A percentile compares a stretch with the other conserved stretches of the same genome.
These are phyloP conservation scores for Dufourea novaeangliae DNA, from an alignment of 1,140 invertebrate species.

Conservation along the genomic window DNA sequence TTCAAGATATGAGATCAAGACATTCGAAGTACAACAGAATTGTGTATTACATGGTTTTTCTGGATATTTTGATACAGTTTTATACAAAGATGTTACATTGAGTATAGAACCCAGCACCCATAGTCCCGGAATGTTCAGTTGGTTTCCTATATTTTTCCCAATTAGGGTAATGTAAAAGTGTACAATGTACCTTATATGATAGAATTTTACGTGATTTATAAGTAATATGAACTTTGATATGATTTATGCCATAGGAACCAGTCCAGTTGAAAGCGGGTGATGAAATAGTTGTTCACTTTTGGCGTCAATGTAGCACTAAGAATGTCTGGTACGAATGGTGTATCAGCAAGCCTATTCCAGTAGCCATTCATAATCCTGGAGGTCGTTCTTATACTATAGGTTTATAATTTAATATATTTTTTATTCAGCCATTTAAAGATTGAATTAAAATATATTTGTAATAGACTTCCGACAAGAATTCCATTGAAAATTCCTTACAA, in stretches of 20 bases:
- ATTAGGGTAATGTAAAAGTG: conserved; percentile 84
- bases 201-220: conserved; percentile 13
- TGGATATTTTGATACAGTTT: conserved; percentile 95
- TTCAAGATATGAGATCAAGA: conserved; percentile 86
- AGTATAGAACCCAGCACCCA: conserved; percentile 95
- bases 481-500: not conserved
- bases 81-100: conserved; percentile 92
- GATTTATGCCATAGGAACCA: conserved; percentile 85
- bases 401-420: conserved; percentile 69
- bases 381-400: conserved; percentile 89
- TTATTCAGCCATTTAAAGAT: conserved; percentile 5
- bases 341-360: conserved; percentile 85
- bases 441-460: not conserved
- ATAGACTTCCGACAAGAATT: not conserved
- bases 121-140: conserved; percentile 96
- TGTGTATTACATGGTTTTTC: conserved; percentile 95
- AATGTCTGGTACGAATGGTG: conserved; percentile 99
- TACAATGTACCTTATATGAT: not conserved
- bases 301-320: conserved; percentile 88
- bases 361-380: conserved; percentile 90
- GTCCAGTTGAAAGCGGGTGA: conserved; percentile 87
- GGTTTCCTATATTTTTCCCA: conserved; percentile 98
- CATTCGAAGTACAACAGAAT: conserved; percentile 88
- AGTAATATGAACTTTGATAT: not conserved
- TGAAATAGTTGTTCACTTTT: conserved; percentile 91